phyloP scores from a whole-genome alignment of 2,113 vertebrate genomes.

The Bothrops jararaca region DNA sequence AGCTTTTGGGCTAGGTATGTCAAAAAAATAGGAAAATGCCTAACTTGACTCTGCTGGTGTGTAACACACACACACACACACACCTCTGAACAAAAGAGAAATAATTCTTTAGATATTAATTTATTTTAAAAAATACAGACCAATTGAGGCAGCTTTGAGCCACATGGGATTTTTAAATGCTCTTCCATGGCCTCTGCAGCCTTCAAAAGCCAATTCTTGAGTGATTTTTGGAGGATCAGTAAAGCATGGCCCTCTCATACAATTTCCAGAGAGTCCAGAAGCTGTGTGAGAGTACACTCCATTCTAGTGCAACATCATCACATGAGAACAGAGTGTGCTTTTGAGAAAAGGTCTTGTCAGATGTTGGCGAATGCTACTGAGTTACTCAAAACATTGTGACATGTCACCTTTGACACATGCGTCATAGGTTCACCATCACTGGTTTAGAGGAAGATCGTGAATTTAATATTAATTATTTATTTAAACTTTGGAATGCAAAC shows the following conservation, averaged over 20 bases:
- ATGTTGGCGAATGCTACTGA: too few relatives aligned
- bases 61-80: too few relatives aligned
- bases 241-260: too few relatives aligned
- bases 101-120: background rate
- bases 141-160: background rate
- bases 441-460: background rate
- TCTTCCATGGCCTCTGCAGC: background rate
- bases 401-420: too few relatives aligned
- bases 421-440: background rate
- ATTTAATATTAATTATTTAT: background rate
- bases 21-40: background rate
- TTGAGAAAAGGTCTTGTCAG: background rate
- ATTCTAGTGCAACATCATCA: background rate
- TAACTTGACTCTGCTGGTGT: background rate
- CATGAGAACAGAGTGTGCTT: background rate
- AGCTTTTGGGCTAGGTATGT: background rate
- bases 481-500: background rate
- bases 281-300: background rate
- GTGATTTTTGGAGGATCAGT: too few relatives aligned
- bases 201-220: background rate
- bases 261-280: background rate
- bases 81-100: background rate
- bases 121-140: background rate
- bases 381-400: too few relatives aligned
- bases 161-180: background rate